Base-by-base conservation (phyloP, 2,113 vertebrate species). In the Polypterus bichir region DNA sequence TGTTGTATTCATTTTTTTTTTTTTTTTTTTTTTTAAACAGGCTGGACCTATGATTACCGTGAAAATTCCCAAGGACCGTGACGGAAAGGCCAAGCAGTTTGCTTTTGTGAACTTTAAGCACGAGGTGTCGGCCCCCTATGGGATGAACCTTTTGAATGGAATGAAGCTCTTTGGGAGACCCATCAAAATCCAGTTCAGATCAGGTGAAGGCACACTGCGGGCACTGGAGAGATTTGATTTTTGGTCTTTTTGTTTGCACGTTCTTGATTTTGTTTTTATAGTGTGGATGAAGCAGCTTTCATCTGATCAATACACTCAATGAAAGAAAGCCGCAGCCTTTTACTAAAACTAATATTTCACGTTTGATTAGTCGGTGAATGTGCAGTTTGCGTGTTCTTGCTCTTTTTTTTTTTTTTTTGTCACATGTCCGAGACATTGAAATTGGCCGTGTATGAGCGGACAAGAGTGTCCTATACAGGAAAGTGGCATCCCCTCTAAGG, bases 101-200 rank as follows among this genome's bases (percentile, higher is more conserved):
- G 96, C 93, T 0, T 99, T 99, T 62, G 92, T 93, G n/a, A 91
- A 92, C 3, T 99, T 92, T 74, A 98, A 93, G 54, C 92, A 99
- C 5, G 94, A 97, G 55, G 89, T 86, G 54, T 98, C 94, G 0
- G 94, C 85, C 44, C 94, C 93, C 0, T 98, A 99, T 3, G 91
- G 87, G 1, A 82, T 97, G 86, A 81, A 81, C 60, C 79, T 99
- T 4, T 79, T 98, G 1, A 86, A 93, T 60, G 96, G 96, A 5
- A 86, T 86, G 48, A 79, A 84, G 54, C 81, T 99, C 1, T 89
- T 80, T 45, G 94, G 93, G 48, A 85, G 88, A 64, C 83, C 81
- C 3, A 84, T 99, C 66, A 90, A 92, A 61, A 89, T 99, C 63
- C 91, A 98, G 70, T 97, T 88, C 81, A 81, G 90, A 85, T 81